Evolutionary conservation across 2,113 vertebrate species (phyloP), one percentile per base, ranked within the genome.

Genomic region (Tupaia chinensis): DNA sequence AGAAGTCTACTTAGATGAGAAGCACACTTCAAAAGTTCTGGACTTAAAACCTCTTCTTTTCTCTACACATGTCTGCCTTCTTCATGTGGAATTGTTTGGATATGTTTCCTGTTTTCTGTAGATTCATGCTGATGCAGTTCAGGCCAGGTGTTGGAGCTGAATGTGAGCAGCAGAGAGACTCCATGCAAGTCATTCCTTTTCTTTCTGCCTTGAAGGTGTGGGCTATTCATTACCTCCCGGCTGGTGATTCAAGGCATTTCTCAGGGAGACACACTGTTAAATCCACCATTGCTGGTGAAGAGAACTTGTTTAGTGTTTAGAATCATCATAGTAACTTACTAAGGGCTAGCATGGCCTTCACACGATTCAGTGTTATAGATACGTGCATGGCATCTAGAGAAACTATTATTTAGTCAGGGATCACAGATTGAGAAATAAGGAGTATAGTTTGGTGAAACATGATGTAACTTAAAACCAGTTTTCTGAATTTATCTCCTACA

Each of bases 121-220:
- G 22, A 9, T 17, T 32, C 32, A 12, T 9, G 5, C 6, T 1
- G 4, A 6, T 4, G 32, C 6, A 34, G 4, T 19, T 60, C 76
- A 44, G 11, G 44, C 4, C 22, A n/a, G 32, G 15, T 19, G 16
- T 34, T 27, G 69, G 14, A 70, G 2, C 10, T 44, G 29, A 19
- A 5, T 2, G 0, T 7, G 10, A 20, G 17, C 0, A 27, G 1
- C 1, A 1, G 65, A 29, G 63, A 44, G 29, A 15, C 25, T 53
- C 17, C 3, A 20, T 27, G 16, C 54, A 27, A 3, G 34, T 81
- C 17, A 13, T 19, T 81, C 12, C 60, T 65, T 20, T 70, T 61
- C 54, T 11, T 15, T 1, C 2, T 14, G 14, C 34, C 16, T 32
- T 44, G 22, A 78, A 84, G 66, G 12, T 27, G 22, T 15, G 29